Percentiles rank a stretch among this genome's conserved stretches.
Evolutionary conservation across 1,140 invertebrate genomes (phyloP).

Genomic region (Drosophila navojoa): DNA sequence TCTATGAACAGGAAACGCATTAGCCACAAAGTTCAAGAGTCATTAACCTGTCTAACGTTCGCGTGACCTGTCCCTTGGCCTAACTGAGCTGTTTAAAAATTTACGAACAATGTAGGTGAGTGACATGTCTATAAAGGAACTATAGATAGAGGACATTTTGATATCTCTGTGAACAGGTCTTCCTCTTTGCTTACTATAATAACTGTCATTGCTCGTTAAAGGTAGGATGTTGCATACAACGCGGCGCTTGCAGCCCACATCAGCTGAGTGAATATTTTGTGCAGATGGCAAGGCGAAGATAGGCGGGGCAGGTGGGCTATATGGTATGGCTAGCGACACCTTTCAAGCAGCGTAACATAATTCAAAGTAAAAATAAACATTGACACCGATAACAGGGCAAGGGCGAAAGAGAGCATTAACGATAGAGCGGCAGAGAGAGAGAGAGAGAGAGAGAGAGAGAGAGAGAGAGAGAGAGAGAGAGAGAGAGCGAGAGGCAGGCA

Average conservation of each 20-base stretch:
- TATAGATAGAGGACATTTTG: no score
- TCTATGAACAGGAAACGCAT: conserved; percentile 12
- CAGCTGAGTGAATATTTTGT: conserved; percentile 8
- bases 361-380: conserved; percentile 79
- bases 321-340: conserved; percentile 1
- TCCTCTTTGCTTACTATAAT: no score
- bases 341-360: conserved; percentile 60
- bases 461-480: no score
- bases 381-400: conserved; percentile 51
- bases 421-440: conserved; percentile 1
- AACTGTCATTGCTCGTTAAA: no score
- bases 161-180: no score
- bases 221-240: conserved; percentile 3
- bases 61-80: not conserved
- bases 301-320: not conserved
- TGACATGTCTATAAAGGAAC: not conserved
- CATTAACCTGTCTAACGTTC: not conserved
- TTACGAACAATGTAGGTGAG: not conserved
- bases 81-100: not conserved
- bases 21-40: conserved; percentile 15
- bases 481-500: conserved; percentile 3
- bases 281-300: not conserved
- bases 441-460: conserved; percentile 2
- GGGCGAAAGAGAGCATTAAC: not conserved
- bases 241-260: conserved; percentile 13